These are phyloP conservation scores for Archips xylosteana DNA, from an alignment of 2,888 invertebrate genomes.

Conservation along the genomic window DNA sequence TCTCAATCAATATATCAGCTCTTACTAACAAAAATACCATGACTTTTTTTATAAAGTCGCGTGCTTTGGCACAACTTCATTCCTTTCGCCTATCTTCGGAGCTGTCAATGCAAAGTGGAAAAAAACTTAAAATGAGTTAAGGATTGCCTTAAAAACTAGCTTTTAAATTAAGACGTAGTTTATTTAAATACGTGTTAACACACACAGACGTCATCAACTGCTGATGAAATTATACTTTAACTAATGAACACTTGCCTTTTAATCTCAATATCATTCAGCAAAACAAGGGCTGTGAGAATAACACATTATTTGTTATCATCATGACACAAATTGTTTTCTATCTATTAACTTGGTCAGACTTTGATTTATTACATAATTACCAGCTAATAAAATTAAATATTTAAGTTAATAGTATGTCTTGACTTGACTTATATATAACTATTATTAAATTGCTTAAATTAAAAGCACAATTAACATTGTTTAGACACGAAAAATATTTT, in stretches of 20 bases:
- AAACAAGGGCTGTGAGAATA: slow-evolving; percentile 10
- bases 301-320: slow-evolving; percentile 28
- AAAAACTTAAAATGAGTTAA: neutral
- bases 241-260: slow-evolving; percentile 3
- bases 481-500: neutral
- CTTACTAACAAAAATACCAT: too few species aligned
- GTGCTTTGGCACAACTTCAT: neutral
- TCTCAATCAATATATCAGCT: too few species aligned
- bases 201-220: neutral
- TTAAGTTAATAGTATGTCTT: neutral
- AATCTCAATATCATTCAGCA: neutral
- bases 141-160: neutral
- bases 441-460: neutral
- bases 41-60: neutral
- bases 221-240: neutral
- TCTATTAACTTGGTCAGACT: slow-evolving; percentile 16
- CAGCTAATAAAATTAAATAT: slow-evolving; percentile 9
- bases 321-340: slow-evolving; percentile 28
- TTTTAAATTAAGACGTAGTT: neutral
- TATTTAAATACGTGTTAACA: slow-evolving; percentile 1
- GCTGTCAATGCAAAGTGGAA: too few species aligned
- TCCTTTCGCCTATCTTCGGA: neutral
- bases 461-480: neutral
- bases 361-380: slow-evolving; percentile 8
- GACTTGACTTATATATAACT: neutral